These are phyloP conservation scores for Ciona savignyi DNA, from an alignment of 23 tunicate species.

Conservation along the genomic window DNA sequence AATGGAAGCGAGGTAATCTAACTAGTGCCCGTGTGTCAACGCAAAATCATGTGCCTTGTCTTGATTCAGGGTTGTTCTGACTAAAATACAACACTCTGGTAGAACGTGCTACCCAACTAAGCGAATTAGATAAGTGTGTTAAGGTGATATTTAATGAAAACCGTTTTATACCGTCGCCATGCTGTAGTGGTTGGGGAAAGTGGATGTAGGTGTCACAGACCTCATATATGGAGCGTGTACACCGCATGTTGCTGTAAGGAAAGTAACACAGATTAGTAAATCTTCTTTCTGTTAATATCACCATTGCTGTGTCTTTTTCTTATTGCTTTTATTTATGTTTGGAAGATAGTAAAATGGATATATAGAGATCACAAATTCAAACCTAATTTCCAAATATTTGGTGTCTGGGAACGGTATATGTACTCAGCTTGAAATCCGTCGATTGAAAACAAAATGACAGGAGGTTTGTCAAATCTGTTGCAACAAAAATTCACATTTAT, in stretches of 20 bases:
- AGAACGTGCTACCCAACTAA: too few relatives aligned
- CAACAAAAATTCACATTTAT: constrained; percentile 3
- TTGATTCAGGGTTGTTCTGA: too few relatives aligned
- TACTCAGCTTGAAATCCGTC: constrained; percentile 77
- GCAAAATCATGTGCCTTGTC: too few relatives aligned
- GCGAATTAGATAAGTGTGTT: too few relatives aligned
- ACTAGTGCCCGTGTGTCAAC: too few relatives aligned
- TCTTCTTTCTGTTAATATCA: not conserved
- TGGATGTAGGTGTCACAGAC: constrained; percentile 77
- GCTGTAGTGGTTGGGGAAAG: constrained; percentile 92
- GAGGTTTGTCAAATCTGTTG: constrained; percentile 28
- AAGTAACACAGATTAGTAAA: not conserved
- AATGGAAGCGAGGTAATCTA: too few relatives aligned
- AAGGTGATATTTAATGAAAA: not conserved
- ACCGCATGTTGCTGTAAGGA: constrained; percentile 75
- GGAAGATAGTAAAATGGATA: too few relatives aligned
- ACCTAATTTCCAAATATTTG: constrained; percentile 88
- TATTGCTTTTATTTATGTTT: too few relatives aligned
- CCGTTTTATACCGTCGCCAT: constrained; percentile 72
- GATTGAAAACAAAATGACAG: constrained; percentile 76
- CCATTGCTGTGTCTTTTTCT: not conserved
- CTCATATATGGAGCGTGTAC: constrained; percentile 88
- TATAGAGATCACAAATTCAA: too few relatives aligned
- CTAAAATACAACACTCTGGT: too few relatives aligned
- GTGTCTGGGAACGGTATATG: constrained; percentile 44